A percentile compares a stretch with the other conserved stretches of the same genome.
These are phyloP conservation scores for Hedychridium roseum DNA, from an alignment of 2,888 invertebrate genomes.

Conservation along the genomic window DNA sequence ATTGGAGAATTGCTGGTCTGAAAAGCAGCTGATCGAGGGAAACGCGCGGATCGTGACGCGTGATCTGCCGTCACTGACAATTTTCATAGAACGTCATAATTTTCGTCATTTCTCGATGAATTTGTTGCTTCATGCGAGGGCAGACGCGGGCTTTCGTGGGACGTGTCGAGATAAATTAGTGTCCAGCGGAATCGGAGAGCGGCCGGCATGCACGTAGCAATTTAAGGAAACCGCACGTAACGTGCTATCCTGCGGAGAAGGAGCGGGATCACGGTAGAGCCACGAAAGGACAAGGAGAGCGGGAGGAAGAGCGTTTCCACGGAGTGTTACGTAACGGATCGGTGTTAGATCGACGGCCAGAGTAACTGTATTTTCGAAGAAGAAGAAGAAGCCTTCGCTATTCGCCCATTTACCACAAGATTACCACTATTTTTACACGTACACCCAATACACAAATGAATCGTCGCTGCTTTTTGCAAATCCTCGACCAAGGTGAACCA, in stretches of 20 bases:
- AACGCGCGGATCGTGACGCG: too few relatives aligned
- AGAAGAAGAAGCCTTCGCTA: conserved; percentile 19
- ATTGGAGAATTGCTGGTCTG: too few relatives aligned
- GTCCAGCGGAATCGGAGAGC: conserved; percentile 12
- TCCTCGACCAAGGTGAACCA: too few relatives aligned
- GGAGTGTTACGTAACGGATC: conserved; percentile 51
- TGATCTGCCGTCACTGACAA: too few relatives aligned
- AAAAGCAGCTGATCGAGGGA: too few relatives aligned
- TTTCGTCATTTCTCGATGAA: too few relatives aligned
- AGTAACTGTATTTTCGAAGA: conserved; percentile 44
- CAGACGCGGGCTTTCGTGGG: background rate
- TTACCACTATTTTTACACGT: too few relatives aligned
- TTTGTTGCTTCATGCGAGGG: too few relatives aligned
- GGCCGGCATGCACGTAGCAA: conserved; percentile 45
- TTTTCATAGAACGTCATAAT: too few relatives aligned
- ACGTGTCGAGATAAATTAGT: background rate
- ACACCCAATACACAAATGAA: too few relatives aligned
- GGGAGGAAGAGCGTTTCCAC: conserved; percentile 35
- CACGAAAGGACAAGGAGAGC: conserved; percentile 1
- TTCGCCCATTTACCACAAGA: too few relatives aligned
- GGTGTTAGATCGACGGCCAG: conserved; percentile 38
- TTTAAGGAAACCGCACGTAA: conserved; percentile 57
- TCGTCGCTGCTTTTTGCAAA: too few relatives aligned
- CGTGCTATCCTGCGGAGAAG: conserved; percentile 35
- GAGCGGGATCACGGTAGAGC: conserved; percentile 13